Evolutionary conservation across 2,888 invertebrate genomes (phyloP), one percentile per base, ranked within the genome.

Genomic region (Galerucella pusilla): DNA sequence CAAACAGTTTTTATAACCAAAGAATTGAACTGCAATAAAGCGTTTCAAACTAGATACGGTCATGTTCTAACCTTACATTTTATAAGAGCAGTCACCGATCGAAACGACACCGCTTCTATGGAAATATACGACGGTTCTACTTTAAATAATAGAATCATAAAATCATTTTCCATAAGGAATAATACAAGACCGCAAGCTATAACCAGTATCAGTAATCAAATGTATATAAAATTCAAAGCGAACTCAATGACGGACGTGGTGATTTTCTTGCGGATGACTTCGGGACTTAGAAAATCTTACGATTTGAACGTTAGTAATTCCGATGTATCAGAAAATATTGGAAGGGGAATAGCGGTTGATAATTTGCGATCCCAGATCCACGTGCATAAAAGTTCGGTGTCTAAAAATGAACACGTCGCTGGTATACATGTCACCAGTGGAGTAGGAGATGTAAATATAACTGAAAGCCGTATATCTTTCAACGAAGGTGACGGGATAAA

Each of bases 401-500:
- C 94, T 0, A 94, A 94, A 83, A 98, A 97, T 85, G 93, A 94
- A 77, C 94, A 97, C 85, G 93, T 96, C 1, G 97, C 97, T 2
- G 98, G 98, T 9, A 90, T 99, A 4, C 96, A 97, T 83, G 92
- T 99, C 2, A 91, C 94, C 1, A 94, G 93, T 81, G 99, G 99
- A 2, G 97, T 95, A 0, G 97, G 97, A 1, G 97, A 98, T 86
- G 91, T 99, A 0, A 97, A 98, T 86, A 91, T 99, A 3, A 98
- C 98, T 25, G 93, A 94, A 82, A 96, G 97, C 79, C 91, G 93
- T 82, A 94, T 99, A 80, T 94, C 94, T 20, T 94, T 96, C 81
- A 99, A 99, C 86, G 91, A 93, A 84, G 97, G 97, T 1, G 97
- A 97, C 84, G 99, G 99, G 0, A 91, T 99, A 11, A 99, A 99